phyloP scores from a whole-genome alignment of 2,113 vertebrate species.

The Sorex fumeus region DNA sequence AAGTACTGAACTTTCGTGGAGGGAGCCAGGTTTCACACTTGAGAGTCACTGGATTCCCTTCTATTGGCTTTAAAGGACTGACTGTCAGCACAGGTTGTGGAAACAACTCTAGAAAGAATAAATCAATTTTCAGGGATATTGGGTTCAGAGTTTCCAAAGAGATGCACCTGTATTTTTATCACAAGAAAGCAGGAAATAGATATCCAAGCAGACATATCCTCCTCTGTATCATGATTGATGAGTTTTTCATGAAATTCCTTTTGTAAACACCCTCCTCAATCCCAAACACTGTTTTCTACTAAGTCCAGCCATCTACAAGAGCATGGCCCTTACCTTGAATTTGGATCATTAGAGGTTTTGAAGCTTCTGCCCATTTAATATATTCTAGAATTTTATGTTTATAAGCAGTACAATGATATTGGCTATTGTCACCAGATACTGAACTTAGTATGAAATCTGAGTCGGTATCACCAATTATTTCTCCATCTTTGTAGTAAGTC shows the following conservation, averaged over 20 bases:
- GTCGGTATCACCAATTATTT: too few species aligned
- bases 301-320: background rate
- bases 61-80: background rate
- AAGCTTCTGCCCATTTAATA: rapidly evolving
- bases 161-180: background rate
- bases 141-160: background rate
- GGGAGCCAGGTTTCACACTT: background rate
- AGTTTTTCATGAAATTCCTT: too few species aligned
- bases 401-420: background rate
- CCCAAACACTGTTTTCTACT: background rate
- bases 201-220: too few species aligned
- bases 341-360: background rate
- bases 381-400: rapidly evolving
- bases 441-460: background rate
- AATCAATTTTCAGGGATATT: background rate
- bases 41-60: background rate
- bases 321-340: slow-evolving; percentile 20
- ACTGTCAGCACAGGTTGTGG: background rate
- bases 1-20: background rate
- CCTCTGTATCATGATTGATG: too few species aligned
- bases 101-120: slow-evolving; percentile 46
- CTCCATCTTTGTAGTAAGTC: slow-evolving; percentile 27
- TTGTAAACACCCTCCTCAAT: too few species aligned
- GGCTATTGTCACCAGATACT: slow-evolving; percentile 19
- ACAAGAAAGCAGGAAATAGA: too few species aligned